A percentile compares a stretch with the other conserved stretches of the same genome.
phyloP scores from a whole-genome alignment of 2,888 invertebrate genomes.

The Limenitis camilla region DNA sequence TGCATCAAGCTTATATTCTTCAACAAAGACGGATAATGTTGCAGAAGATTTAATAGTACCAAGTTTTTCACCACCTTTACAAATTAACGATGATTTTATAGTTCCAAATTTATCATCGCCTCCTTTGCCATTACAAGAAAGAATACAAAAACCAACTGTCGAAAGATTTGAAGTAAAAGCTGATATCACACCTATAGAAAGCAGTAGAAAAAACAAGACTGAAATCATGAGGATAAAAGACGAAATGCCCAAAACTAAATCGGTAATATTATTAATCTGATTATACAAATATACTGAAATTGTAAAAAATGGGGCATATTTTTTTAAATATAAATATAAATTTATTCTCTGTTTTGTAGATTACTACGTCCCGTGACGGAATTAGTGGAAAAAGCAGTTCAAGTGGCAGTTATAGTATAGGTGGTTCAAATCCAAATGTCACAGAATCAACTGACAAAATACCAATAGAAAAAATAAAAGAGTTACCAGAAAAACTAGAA shows the following conservation, averaged over 20 bases:
- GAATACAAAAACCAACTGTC: constrained; percentile 45
- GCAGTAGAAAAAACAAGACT: constrained; percentile 67
- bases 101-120: constrained; percentile 64
- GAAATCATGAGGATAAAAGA: constrained; percentile 56
- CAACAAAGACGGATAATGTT: constrained; percentile 81
- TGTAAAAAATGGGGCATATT: background rate
- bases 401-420: constrained; percentile 69
- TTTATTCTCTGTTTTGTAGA: constrained; percentile 6
- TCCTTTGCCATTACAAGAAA: constrained; percentile 61
- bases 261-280: constrained; percentile 22
- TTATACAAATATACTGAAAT: too few species aligned
- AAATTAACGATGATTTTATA: constrained; percentile 67
- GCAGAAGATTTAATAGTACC: constrained; percentile 78
- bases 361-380: constrained; percentile 37
- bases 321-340: background rate
- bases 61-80: constrained; percentile 74
- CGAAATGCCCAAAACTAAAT: constrained; percentile 41
- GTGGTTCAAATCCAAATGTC: constrained; percentile 64
- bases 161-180: constrained; percentile 64
- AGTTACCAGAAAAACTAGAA: constrained; percentile 41
- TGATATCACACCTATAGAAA: constrained; percentile 53
- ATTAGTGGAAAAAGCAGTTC: constrained; percentile 69
- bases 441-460: constrained; percentile 49
- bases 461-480: constrained; percentile 43
- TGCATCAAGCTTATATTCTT: constrained; percentile 86